These are phyloP conservation scores for Aspidiotus destructor DNA, from an alignment of 2,888 invertebrate species.

Conservation along the genomic window DNA sequence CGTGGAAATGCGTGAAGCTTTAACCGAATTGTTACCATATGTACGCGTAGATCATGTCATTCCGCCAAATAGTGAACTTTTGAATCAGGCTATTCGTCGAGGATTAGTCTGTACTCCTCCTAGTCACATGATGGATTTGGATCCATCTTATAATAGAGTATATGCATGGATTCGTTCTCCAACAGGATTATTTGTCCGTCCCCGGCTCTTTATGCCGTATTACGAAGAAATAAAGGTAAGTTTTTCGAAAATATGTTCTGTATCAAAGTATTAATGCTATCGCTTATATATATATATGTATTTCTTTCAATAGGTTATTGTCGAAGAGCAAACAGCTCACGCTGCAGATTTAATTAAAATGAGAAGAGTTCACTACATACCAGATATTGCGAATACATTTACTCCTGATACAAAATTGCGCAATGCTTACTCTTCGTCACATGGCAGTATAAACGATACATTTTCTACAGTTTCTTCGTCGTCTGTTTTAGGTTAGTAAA, in stretches of 20 bases:
- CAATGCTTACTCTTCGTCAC: slow-evolving; percentile 25
- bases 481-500: slow-evolving; percentile 28
- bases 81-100: slow-evolving; percentile 58
- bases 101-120: slow-evolving; percentile 73
- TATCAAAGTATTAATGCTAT: too few relatives aligned
- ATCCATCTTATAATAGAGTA: slow-evolving; percentile 47
- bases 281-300: too few relatives aligned
- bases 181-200: slow-evolving; percentile 62
- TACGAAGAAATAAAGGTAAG: slow-evolving; percentile 79
- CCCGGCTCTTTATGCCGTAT: slow-evolving; percentile 87
- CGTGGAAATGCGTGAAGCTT: slow-evolving; percentile 71
- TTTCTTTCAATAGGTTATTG: slow-evolving; percentile 49
- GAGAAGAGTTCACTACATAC: slow-evolving; percentile 55
- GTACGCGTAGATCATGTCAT: slow-evolving; percentile 84
- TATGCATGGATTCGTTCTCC: slow-evolving; percentile 73
- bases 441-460: slow-evolving; percentile 30
- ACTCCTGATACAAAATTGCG: slow-evolving; percentile 61
- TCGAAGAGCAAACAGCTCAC: slow-evolving; percentile 74
- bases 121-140: slow-evolving; percentile 73
- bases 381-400: slow-evolving; percentile 83
- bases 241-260: slow-evolving; percentile 39
- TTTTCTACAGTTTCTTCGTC: slow-evolving; percentile 24
- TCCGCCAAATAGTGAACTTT: slow-evolving; percentile 68
- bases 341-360: slow-evolving; percentile 43
- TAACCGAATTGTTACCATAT: slow-evolving; percentile 71